phyloP scores from a whole-genome alignment of 2,888 invertebrate genomes.

The Myathropa florea region DNA sequence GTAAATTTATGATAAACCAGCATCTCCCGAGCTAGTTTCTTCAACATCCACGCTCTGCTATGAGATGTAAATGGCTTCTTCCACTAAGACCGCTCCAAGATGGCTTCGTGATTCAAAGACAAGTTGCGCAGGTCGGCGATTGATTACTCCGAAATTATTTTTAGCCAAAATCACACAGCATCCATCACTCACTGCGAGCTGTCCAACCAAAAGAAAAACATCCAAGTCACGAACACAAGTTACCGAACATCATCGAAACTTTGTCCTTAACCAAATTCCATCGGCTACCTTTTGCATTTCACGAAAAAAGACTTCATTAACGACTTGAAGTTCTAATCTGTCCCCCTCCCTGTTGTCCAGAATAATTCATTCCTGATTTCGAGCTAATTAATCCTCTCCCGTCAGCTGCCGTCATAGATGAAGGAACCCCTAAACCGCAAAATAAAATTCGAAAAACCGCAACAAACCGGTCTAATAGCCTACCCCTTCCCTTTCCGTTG shows the following conservation, averaged over 20 bases:
- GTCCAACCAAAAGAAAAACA: background rate
- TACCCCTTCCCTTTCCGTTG: background rate
- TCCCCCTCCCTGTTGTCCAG: too few relatives aligned
- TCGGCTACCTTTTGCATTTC: background rate
- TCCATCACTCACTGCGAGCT: background rate
- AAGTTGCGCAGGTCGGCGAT: background rate
- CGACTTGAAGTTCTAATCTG: background rate
- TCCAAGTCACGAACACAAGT: background rate
- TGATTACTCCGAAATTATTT: background rate
- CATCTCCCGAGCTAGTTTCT: too few relatives aligned
- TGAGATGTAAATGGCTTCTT: too few relatives aligned
- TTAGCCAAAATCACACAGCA: background rate
- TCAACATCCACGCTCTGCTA: too few relatives aligned
- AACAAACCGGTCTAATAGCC: background rate
- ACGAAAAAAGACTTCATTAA: constrained; percentile 4
- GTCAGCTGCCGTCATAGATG: background rate
- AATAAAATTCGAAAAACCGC: background rate
- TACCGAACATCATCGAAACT: background rate
- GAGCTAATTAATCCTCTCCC: constrained; percentile 5
- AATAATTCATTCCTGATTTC: background rate
- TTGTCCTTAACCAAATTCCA: background rate
- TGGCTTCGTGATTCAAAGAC: too few relatives aligned
- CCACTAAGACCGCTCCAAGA: too few relatives aligned
- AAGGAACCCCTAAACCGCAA: background rate
- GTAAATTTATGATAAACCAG: too few relatives aligned